phyloP scores from a whole-genome alignment of 2,888 invertebrate species.

The Aricia artaxerxes region DNA sequence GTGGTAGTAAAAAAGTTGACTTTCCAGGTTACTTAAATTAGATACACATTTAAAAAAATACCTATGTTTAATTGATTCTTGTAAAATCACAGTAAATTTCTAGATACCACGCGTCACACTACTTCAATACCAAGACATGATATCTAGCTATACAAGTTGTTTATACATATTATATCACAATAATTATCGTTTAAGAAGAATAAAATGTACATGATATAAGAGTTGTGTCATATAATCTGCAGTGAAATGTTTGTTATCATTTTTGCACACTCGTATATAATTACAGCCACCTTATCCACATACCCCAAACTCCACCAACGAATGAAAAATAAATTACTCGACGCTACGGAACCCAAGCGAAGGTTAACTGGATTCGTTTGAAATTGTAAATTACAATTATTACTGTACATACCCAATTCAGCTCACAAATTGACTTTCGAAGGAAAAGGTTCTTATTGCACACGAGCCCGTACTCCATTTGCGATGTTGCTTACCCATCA shows the following conservation, averaged over 20 bases:
- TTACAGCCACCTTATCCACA: background rate
- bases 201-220: no score
- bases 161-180: no score
- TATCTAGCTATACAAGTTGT: no score
- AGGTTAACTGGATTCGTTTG: conserved; percentile 8
- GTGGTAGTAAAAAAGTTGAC: background rate
- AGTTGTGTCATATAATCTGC: background rate
- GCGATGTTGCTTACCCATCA: background rate
- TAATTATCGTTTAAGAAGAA: no score
- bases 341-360: conserved; percentile 18
- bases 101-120: background rate
- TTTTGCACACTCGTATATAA: background rate
- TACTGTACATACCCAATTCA: conserved; percentile 28
- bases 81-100: background rate
- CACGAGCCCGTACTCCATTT: background rate
- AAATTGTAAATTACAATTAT: conserved; percentile 25
- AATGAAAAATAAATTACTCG: background rate
- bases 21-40: no score
- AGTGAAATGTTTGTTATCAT: background rate
- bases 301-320: conserved; percentile 5
- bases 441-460: background rate
- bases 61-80: no score
- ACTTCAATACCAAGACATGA: background rate
- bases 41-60: no score
- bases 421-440: background rate